A percentile compares a stretch with the other conserved stretches of the same genome.
These are phyloP conservation scores for Scytalopus superciliaris DNA, from an alignment of 2,113 vertebrate species.

Conservation along the genomic window DNA sequence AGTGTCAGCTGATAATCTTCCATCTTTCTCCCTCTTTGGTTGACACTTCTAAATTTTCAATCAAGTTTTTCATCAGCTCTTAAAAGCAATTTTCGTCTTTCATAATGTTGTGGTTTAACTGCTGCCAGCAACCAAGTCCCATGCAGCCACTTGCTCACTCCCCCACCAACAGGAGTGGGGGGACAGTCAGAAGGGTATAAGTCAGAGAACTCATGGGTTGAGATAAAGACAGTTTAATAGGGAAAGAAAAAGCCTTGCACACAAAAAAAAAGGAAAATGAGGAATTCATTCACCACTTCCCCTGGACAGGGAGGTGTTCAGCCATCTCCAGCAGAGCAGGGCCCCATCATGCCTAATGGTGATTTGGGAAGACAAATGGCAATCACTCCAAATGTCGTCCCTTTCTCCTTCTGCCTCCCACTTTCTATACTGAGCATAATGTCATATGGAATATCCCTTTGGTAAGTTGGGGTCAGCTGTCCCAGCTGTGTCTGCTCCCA, in stretches of 20 bases:
- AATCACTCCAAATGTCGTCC: not conserved
- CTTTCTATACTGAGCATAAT: not conserved
- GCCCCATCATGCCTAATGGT: not conserved
- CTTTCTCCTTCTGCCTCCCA: not conserved
- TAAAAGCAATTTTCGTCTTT: not conserved
- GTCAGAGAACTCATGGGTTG: not conserved
- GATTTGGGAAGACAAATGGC: not conserved
- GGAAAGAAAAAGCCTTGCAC: not conserved
- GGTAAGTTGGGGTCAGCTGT: not conserved
- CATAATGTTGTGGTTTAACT: not conserved
- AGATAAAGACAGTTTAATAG: not conserved
- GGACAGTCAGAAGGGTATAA: not conserved
- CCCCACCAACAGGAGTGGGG: too few species aligned
- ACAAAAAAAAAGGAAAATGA: not conserved
- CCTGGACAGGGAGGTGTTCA: not conserved
- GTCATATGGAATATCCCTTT: not conserved
- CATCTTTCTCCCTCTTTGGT: not conserved
- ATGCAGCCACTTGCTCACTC: fast-evolving
- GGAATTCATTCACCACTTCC: not conserved
- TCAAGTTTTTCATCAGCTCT: not conserved
- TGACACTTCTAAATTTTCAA: not conserved
- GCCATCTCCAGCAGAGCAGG: not conserved
- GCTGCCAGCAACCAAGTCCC: not conserved
- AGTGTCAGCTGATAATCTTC: not conserved
- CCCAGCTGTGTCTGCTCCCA: not conserved